Evolutionary conservation across 2,888 invertebrate genomes (phyloP).

Genomic region (Drosophila acutilabella): DNA sequence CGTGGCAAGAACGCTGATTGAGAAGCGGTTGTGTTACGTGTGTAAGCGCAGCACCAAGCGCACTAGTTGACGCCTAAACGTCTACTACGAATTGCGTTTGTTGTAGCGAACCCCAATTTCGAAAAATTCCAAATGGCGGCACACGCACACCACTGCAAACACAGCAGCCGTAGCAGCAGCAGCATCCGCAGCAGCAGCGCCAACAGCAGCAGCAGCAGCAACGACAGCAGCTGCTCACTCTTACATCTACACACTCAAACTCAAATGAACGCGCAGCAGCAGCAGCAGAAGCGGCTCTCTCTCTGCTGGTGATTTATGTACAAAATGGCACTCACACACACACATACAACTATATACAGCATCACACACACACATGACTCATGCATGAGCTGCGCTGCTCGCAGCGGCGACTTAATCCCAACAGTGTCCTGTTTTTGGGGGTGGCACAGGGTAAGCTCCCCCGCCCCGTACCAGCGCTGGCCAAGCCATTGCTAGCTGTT

Average conservation of each 20-base stretch:
- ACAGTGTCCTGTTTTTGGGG: slow-evolving; percentile 69
- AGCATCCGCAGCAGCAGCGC: slow-evolving; percentile 6
- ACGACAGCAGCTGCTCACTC: slow-evolving; percentile 42
- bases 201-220: slow-evolving; percentile 44
- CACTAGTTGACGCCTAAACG: slow-evolving; percentile 86
- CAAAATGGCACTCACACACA: slow-evolving; percentile 61
- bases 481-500: slow-evolving; percentile 27
- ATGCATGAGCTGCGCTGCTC: slow-evolving; percentile 46
- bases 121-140: slow-evolving; percentile 84
- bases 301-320: slow-evolving; percentile 76
- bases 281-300: slow-evolving; percentile 51
- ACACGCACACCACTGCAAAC: slow-evolving; percentile 57
- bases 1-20: slow-evolving; percentile 49
- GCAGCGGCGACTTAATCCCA: slow-evolving; percentile 74
- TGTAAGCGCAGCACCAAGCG: slow-evolving; percentile 85
- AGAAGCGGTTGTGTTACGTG: slow-evolving; percentile 72
- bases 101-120: slow-evolving; percentile 85
- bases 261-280: slow-evolving; percentile 34
- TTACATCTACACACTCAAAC: slow-evolving; percentile 28
- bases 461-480: not conserved
- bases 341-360: slow-evolving; percentile 35
- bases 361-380: slow-evolving; percentile 31
- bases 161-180: slow-evolving; percentile 32
- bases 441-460: slow-evolving; percentile 59
- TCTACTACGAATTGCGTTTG: slow-evolving; percentile 86